Evolutionary conservation across 1,140 invertebrate species (phyloP).

Genomic region (Notospermus geniculatus): DNA sequence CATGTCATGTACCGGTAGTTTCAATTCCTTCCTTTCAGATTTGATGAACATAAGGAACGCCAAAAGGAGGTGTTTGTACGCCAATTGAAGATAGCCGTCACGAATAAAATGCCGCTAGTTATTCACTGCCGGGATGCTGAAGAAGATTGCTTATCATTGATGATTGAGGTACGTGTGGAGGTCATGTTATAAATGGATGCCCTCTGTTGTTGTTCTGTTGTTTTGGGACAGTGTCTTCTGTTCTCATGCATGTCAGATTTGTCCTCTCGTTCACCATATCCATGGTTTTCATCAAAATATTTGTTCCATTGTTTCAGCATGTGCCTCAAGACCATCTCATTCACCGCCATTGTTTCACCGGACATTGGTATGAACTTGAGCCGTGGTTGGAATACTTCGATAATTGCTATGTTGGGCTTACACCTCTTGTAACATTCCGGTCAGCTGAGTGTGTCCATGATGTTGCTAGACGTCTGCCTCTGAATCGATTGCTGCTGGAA

Average conservation of each 20-base stretch:
- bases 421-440: constrained; percentile 54
- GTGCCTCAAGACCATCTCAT: constrained; percentile 54
- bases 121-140: constrained; percentile 58
- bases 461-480: constrained; percentile 51
- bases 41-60: constrained; percentile 30
- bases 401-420: constrained; percentile 57
- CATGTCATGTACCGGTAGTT: too few relatives aligned
- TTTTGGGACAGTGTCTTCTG: background rate
- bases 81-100: constrained; percentile 54
- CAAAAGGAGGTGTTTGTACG: constrained; percentile 55
- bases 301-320: constrained; percentile 33
- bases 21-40: constrained; percentile 34
- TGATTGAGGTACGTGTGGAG: constrained; percentile 51
- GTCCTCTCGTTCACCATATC: too few relatives aligned
- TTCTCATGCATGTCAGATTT: background rate
- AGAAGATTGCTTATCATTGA: constrained; percentile 50
- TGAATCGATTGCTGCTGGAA: constrained; percentile 56
- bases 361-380: constrained; percentile 42
- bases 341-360: constrained; percentile 59
- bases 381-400: constrained; percentile 54
- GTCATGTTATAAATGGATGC: too few relatives aligned
- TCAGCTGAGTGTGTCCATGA: constrained; percentile 43
- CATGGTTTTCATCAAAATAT: background rate
- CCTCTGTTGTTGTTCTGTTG: background rate
- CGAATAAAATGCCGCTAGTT: constrained; percentile 52